A percentile compares a stretch with the other conserved stretches of the same genome.
Evolutionary conservation across 2,888 invertebrate genomes (phyloP).

Genomic region (Acanthosoma haemorrhoidale): DNA sequence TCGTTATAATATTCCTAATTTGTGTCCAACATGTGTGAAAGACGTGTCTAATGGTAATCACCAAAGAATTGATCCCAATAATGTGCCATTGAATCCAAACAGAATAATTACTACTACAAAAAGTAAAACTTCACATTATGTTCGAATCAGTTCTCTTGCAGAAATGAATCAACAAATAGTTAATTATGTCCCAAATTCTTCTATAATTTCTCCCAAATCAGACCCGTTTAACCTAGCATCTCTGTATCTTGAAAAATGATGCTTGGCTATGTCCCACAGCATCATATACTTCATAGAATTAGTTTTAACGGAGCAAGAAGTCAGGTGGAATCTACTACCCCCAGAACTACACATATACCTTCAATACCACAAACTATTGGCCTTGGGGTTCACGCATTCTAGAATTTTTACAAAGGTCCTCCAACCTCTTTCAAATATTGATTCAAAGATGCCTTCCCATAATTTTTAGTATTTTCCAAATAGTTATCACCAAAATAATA

Average conservation of each 20-base stretch:
- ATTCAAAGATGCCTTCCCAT: conserved; percentile 63
- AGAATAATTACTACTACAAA: conserved; percentile 45
- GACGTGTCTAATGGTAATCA: conserved; percentile 34
- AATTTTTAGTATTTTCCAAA: conserved; percentile 70
- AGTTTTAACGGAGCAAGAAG: conserved; percentile 74
- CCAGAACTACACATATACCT: conserved; percentile 95
- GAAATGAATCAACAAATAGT: conserved; percentile 92
- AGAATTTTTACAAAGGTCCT: conserved; percentile 82
- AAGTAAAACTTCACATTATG: conserved; percentile 62
- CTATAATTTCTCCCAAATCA: conserved; percentile 52
- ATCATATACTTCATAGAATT: conserved; percentile 47
- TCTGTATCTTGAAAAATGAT: conserved; percentile 46
- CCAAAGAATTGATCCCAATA: conserved; percentile 43
- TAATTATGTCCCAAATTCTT: conserved; percentile 61
- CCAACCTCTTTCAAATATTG: conserved; percentile 69
- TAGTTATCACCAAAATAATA: conserved; percentile 41
- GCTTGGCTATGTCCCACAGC: conserved; percentile 44
- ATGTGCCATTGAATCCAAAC: conserved; percentile 46
- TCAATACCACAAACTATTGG: conserved; percentile 78
- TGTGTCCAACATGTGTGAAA: conserved; percentile 33
- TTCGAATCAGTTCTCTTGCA: conserved; percentile 87
- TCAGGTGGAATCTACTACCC: conserved; percentile 86
- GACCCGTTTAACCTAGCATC: conserved; percentile 41
- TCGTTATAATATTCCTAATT: conserved; percentile 37
- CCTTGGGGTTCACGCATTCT: conserved; percentile 80